These are phyloP conservation scores for Crocidura indochinensis DNA, from an alignment of 2,797 vertebrate species.

Conservation along the genomic window DNA sequence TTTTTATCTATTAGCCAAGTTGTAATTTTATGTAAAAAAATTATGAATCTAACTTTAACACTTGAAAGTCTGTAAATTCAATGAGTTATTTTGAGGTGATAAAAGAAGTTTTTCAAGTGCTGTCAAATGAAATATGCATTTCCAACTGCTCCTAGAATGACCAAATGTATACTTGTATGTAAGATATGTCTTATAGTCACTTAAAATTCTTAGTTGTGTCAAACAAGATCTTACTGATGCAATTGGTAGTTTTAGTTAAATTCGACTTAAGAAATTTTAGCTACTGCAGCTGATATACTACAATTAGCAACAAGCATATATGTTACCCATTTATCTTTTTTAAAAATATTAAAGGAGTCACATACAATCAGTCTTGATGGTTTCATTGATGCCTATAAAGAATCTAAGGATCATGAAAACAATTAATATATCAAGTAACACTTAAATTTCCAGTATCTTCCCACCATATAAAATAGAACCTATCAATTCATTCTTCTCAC, in stretches of 20 bases:
- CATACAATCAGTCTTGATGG: neutral
- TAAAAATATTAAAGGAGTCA: neutral
- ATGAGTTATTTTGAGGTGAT: conserved; percentile 79
- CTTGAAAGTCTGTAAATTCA: conserved; percentile 68
- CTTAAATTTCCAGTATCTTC: neutral
- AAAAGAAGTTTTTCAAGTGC: conserved; percentile 77
- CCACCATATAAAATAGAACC: no score
- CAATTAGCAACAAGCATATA: neutral
- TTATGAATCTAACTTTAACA: conserved; percentile 75
- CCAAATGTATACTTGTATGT: conserved; percentile 72
- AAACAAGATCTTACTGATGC: conserved; percentile 45
- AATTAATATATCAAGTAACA: neutral
- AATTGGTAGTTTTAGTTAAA: conserved; percentile 40
- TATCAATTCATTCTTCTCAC: no score
- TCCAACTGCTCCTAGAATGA: conserved; percentile 79
- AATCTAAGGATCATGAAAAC: neutral
- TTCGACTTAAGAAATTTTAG: conserved; percentile 37
- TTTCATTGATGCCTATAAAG: conserved; percentile 39
- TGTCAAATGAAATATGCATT: conserved; percentile 84
- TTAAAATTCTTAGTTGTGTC: conserved; percentile 66
- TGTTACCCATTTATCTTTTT: neutral
- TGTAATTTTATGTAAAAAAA: conserved; percentile 60
- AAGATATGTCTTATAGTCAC: conserved; percentile 50
- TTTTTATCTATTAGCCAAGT: conserved; percentile 62
- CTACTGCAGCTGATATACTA: conserved; percentile 13